These are phyloP conservation scores for Zenarchopterus dispar DNA, from an alignment of 2,797 vertebrate genomes.

Conservation along the genomic window DNA sequence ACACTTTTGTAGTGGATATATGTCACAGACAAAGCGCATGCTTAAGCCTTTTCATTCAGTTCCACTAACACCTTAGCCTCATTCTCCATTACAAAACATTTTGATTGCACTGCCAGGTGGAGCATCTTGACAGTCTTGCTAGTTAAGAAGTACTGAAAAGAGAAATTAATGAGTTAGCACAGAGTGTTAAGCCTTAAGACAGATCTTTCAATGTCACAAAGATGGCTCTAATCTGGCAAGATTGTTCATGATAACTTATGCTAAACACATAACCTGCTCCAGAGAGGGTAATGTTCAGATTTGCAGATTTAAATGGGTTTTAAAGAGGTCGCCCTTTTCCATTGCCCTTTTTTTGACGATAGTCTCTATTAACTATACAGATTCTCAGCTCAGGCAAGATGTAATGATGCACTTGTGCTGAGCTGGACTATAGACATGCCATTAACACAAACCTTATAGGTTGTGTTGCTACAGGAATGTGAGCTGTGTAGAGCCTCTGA, in stretches of 20 bases:
- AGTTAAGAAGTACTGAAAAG: background rate
- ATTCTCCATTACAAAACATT: background rate
- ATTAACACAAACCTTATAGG: background rate
- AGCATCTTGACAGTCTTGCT: background rate
- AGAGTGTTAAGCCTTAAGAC: background rate
- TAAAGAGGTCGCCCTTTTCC: background rate
- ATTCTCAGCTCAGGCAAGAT: background rate
- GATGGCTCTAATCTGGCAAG: background rate
- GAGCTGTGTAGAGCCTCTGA: background rate
- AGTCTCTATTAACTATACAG: background rate
- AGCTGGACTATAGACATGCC: background rate
- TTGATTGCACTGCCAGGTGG: conserved; percentile 7
- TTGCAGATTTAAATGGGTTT: background rate
- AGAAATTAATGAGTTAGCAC: background rate
- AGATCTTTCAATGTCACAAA: background rate
- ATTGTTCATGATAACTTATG: background rate
- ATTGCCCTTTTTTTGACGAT: no score
- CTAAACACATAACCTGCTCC: background rate
- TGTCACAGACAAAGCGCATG: conserved; percentile 5
- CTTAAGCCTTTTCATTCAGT: conserved; percentile 1
- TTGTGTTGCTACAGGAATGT: background rate
- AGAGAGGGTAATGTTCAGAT: background rate
- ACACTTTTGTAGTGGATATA: background rate
- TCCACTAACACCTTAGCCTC: conserved; percentile 1
- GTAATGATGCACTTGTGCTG: background rate